Evolutionary conservation across 2,797 vertebrate species (phyloP).

Genomic region (Ceryle rudis): DNA sequence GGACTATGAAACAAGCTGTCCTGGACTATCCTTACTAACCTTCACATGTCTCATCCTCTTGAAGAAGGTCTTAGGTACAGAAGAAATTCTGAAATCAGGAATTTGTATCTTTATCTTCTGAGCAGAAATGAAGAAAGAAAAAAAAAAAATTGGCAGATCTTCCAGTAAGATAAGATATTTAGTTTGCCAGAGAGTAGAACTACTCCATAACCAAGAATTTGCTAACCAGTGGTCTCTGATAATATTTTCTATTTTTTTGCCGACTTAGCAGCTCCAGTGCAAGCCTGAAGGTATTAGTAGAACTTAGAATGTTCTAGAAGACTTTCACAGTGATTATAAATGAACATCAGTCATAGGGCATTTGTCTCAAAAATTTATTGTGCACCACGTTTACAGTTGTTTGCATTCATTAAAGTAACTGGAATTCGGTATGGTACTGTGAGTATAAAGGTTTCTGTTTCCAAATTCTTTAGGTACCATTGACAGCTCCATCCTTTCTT

Average conservation of each 20-base stretch:
- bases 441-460: neutral
- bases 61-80: neutral
- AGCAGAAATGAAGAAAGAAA: neutral
- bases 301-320: neutral
- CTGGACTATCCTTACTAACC: neutral
- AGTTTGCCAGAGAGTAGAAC: neutral
- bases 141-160: neutral
- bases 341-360: neutral
- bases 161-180: neutral
- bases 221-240: rapidly evolving
- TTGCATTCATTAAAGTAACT: neutral
- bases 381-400: neutral
- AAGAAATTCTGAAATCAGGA: neutral
- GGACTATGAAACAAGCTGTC: neutral
- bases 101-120: neutral
- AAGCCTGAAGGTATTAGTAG: neutral
- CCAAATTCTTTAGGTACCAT: neutral
- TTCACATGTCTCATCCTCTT: neutral
- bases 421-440: neutral
- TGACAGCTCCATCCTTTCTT: neutral
- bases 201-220: neutral
- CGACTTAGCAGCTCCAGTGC: rapidly evolving
- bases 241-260: neutral
- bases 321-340: neutral
- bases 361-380: neutral